Conservation (phyloP, 1,140 invertebrate species). For the Drosophila kohkoa region DNA sequence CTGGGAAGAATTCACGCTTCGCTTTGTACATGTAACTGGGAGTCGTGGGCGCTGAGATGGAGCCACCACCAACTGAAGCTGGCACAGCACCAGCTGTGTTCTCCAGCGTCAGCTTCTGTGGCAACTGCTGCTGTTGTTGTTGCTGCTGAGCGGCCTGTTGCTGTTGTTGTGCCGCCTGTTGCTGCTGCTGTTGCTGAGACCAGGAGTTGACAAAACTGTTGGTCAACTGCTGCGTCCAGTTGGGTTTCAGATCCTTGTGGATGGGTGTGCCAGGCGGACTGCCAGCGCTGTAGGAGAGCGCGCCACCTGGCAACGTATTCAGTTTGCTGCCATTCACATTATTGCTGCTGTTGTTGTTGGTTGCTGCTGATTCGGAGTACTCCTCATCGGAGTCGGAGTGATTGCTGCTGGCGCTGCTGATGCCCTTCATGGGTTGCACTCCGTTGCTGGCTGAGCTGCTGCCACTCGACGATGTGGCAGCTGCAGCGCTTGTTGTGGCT, state of each 20-base stretch:
- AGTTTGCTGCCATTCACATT: conserved; percentile 6
- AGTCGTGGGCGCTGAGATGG: conserved; percentile 82
- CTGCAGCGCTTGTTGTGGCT: conserved; percentile 29
- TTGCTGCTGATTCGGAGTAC: conserved; percentile 74
- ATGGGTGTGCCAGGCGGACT: conserved; percentile 89
- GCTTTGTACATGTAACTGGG: conserved; percentile 81
- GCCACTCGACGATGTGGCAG: conserved; percentile 49
- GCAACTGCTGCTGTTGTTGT: conserved; percentile 63
- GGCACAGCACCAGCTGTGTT: conserved; percentile 63
- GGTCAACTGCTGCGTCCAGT: conserved; percentile 79
- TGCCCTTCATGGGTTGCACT: conserved; percentile 74
- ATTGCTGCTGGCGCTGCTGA: conserved; percentile 88
- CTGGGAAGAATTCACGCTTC: conserved; percentile 90
- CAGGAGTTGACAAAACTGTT: conserved; percentile 83
- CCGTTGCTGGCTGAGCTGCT: conserved; percentile 85
- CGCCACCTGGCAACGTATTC: conserved; percentile 40
- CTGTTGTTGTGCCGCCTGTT: conserved; percentile 75
- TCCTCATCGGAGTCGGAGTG: conserved; percentile 92
- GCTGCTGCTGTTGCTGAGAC: conserved; percentile 80
- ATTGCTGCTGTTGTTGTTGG: not conserved
- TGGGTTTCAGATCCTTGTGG: conserved; percentile 80
- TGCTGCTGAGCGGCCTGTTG: conserved; percentile 61
- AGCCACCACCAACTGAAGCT: conserved; percentile 71
- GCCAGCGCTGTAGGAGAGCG: conserved; percentile 77
- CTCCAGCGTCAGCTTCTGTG: conserved; percentile 69